phyloP scores from a whole-genome alignment of 2,113 vertebrate genomes.

The Nycticryphes semicollaris region DNA sequence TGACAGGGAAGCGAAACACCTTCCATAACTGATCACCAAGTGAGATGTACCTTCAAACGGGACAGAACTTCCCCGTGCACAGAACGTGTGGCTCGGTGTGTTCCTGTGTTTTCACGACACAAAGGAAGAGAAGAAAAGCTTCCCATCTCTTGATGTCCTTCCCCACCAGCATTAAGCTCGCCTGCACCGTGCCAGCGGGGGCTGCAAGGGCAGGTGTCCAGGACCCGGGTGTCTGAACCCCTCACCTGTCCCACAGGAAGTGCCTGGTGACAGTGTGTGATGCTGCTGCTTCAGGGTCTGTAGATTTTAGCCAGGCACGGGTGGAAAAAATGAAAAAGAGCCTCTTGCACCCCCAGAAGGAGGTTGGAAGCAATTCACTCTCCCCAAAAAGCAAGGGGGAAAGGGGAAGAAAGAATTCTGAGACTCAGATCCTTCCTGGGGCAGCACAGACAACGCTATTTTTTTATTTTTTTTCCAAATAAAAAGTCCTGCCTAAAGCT shows the following conservation, averaged over 20 bases:
- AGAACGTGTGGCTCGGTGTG: not conserved
- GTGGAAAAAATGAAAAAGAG: not conserved
- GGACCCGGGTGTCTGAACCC: not conserved
- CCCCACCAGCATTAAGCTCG: not conserved
- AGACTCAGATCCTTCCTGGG: not conserved
- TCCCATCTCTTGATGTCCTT: not conserved
- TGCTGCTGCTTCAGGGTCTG: not conserved
- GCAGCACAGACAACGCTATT: not conserved
- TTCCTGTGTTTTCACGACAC: not conserved
- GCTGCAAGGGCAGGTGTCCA: not conserved
- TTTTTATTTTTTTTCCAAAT: not conserved
- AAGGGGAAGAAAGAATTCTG: not conserved
- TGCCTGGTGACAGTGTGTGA: not conserved
- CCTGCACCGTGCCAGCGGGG: not conserved
- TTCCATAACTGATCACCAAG: not conserved
- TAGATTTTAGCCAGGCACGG: not conserved
- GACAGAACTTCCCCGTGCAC: not conserved
- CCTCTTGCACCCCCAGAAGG: not conserved
- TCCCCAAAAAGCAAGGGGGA: not conserved
- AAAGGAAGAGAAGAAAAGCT: not conserved
- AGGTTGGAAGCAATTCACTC: not conserved
- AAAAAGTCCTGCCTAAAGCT: slow-evolving; percentile 9
- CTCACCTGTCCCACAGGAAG: not conserved
- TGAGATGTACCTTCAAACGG: not conserved
- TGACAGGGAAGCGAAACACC: not conserved